Conservation (phyloP, 2,888 invertebrate species). For the Adineta ricciae region DNA sequence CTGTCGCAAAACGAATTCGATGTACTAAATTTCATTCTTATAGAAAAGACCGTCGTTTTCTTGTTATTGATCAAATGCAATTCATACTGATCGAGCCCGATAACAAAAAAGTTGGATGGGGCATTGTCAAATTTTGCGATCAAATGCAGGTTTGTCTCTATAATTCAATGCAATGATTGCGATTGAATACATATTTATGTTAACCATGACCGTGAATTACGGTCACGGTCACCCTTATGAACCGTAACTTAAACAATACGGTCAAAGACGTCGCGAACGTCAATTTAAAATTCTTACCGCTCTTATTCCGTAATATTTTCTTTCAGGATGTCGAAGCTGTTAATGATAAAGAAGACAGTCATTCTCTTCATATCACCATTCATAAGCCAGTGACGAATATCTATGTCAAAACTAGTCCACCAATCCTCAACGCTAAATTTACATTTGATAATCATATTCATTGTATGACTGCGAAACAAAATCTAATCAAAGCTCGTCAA, state of each 20-base stretch:
- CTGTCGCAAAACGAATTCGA: slow-evolving; percentile 4
- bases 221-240: too few species aligned
- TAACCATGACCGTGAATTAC: too few species aligned
- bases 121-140: slow-evolving; percentile 91
- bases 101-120: slow-evolving; percentile 84
- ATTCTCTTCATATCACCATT: slow-evolving; percentile 82
- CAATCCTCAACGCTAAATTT: slow-evolving; percentile 56
- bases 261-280: too few species aligned
- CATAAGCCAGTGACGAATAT: slow-evolving; percentile 61
- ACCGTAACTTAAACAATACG: too few species aligned
- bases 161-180: neutral
- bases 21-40: neutral
- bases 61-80: slow-evolving; percentile 87
- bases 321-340: slow-evolving; percentile 73
- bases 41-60: slow-evolving; percentile 69
- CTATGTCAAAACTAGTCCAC: slow-evolving; percentile 43
- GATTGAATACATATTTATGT: too few species aligned
- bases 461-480: slow-evolving; percentile 97
- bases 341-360: slow-evolving; percentile 89
- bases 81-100: slow-evolving; percentile 94
- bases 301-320: too few species aligned
- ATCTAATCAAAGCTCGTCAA: slow-evolving; percentile 53
- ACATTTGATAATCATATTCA: slow-evolving; percentile 96
- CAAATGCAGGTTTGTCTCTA: slow-evolving; percentile 59
- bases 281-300: too few species aligned